phyloP scores from a whole-genome alignment of 2,888 invertebrate species.

The Rhynchonema sp. region DNA sequence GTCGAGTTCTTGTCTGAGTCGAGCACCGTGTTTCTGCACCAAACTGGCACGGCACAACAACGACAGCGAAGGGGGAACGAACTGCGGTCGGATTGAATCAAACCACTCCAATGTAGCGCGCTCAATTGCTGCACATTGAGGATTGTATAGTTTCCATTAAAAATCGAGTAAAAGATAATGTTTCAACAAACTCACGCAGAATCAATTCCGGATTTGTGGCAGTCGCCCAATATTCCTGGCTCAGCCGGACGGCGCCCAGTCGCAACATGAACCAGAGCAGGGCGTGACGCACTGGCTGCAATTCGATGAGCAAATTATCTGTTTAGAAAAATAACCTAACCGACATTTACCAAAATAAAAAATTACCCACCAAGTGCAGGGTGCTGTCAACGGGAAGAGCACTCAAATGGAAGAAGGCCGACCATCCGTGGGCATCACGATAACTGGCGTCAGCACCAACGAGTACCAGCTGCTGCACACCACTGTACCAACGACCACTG shows the following conservation, averaged over 20 bases:
- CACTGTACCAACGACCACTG: neutral
- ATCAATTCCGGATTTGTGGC: neutral
- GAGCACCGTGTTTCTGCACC: too few relatives aligned
- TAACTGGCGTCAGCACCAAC: neutral
- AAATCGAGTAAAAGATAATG: too few relatives aligned
- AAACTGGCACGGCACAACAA: neutral
- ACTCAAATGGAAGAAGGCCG: neutral
- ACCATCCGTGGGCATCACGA: neutral
- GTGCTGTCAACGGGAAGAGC: too few relatives aligned
- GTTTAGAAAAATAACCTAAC: too few relatives aligned
- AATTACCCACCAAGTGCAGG: too few relatives aligned
- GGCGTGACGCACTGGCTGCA: neutral
- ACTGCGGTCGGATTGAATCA: neutral
- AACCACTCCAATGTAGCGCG: neutral
- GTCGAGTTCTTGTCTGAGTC: too few relatives aligned
- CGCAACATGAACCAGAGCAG: neutral
- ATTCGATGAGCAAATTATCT: neutral
- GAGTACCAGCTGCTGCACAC: neutral
- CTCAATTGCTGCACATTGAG: neutral
- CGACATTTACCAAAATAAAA: too few relatives aligned
- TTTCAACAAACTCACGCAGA: neutral
- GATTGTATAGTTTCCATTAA: too few relatives aligned
- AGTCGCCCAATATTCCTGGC: neutral
- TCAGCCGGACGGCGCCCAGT: neutral
- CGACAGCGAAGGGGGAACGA: neutral